Evolutionary conservation across 2,888 invertebrate genomes (phyloP), one percentile per base, ranked within the genome.

Genomic region (Selenia dentaria): DNA sequence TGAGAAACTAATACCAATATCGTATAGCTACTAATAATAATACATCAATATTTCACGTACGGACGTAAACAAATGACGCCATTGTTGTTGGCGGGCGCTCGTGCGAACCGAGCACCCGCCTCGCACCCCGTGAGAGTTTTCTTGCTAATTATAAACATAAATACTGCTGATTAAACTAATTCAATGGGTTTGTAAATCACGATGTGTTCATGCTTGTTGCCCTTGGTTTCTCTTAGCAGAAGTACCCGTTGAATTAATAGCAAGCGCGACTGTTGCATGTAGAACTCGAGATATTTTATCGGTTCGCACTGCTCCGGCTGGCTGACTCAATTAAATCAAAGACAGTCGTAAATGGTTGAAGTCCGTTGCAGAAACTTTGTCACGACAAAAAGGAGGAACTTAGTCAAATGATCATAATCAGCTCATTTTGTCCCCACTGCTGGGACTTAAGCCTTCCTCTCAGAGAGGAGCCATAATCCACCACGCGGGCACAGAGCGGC

Each of bases 1-100:
- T 73, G 74, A 59, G 74, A 73, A 72, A 47, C 56, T 59, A 54
- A 64, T 61, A 63, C 52, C 29, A 37, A 33, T 28, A 29, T 12
- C 13, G 8, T 14, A 57, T 42, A 28, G 34, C 51, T 59, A 58
- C 12, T 14, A 6, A 26, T 35, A 9, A n/a, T 32, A 11, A 4
- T 12, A 27, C 31, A 20, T 25, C 34, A 28, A 48, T 51, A 51
- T 37, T 53, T 49, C 49, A 51, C 36, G 27, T 29, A 11, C 20
- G 44, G 46, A 47, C 36, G 44, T 39, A 51, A 46, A 51, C 43
- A 55, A 36, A 54, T 33, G 38, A n/a, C 37, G 27, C 22, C 46
- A 51, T 54, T 57, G 55, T 59, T 57, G 55, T 59, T 28, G 32
- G 28, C 34, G 42, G 16, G 32, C 43, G 34, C 45, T 42, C 41